Percentiles rank a stretch among this genome's conserved stretches.
Conservation (phyloP, 2,888 invertebrate genomes). For the Melanophora roralis region DNA sequence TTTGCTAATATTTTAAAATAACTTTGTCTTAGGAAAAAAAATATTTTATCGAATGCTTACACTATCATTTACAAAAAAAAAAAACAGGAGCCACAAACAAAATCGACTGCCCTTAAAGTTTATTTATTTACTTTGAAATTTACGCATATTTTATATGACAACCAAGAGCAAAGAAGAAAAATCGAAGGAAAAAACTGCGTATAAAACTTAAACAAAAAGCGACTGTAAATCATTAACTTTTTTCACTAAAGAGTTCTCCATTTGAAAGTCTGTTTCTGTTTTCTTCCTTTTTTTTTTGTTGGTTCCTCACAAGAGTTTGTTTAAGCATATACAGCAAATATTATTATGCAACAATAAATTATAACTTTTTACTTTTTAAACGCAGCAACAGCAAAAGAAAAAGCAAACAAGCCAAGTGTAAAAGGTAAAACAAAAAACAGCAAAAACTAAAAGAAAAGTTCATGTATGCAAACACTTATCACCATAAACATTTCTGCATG, state of each 20-base stretch:
- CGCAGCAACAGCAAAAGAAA: neutral
- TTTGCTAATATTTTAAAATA: no score
- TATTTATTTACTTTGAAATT: conserved; percentile 45
- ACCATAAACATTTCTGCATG: neutral
- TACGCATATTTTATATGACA: conserved; percentile 47
- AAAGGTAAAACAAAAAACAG: neutral
- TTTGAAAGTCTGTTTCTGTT: neutral
- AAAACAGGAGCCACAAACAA: no score
- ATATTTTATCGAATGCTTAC: conserved; percentile 28
- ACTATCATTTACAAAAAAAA: conserved; percentile 39
- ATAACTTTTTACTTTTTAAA: conserved; percentile 36
- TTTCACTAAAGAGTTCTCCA: conserved; percentile 15
- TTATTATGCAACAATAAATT: conserved; percentile 42
- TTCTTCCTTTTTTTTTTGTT: neutral
- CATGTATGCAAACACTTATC: conserved; percentile 28
- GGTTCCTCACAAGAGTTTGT: neutral
- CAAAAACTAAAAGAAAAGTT: conserved; percentile 20
- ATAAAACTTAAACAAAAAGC: neutral
- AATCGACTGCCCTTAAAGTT: conserved; percentile 11
- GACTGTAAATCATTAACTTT: conserved; percentile 27
- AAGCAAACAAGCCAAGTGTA: conserved; percentile 15
- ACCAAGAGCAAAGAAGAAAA: no score
- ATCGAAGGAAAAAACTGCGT: no score
- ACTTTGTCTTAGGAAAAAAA: neutral
- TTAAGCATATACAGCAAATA: conserved; percentile 38